Conservation (phyloP, 2,888 invertebrate genomes). For the Drosophila atripex region DNA sequence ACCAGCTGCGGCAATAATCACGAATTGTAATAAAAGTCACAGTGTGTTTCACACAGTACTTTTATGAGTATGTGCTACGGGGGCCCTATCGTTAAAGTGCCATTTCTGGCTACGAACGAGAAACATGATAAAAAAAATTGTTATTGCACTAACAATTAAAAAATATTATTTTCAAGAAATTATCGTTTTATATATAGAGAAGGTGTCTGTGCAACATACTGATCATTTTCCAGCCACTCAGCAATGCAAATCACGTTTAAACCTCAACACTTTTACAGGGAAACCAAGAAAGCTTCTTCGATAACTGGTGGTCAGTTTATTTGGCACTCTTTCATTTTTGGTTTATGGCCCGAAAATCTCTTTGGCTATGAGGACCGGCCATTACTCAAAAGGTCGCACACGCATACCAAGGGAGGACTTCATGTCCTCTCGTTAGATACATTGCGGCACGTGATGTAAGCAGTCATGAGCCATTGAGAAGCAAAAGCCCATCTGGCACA, state of each 20-base stretch:
- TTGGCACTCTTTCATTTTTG: not conserved
- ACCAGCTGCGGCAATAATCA: conserved; percentile 41
- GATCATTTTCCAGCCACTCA: not conserved
- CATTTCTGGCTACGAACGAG: not conserved
- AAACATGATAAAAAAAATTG: not conserved
- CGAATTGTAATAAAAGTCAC: conserved; percentile 44
- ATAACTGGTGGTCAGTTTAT: not conserved
- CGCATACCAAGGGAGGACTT: conserved; percentile 7
- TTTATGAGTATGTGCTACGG: not conserved
- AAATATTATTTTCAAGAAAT: not conserved
- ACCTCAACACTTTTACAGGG: conserved; percentile 28
- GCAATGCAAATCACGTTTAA: conserved; percentile 37
- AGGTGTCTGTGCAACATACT: no score
- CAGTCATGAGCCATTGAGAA: conserved; percentile 19
- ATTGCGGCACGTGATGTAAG: conserved; percentile 20
- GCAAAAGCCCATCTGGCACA: conserved; percentile 27
- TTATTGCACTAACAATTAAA: not conserved
- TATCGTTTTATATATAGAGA: not conserved
- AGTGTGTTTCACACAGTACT: conserved; percentile 21
- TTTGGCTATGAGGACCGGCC: conserved; percentile 20
- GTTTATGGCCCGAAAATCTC: conserved; percentile 44
- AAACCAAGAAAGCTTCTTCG: conserved; percentile 15
- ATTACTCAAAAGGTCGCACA: conserved; percentile 33
- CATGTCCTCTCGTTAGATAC: conserved; percentile 18
- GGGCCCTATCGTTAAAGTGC: not conserved